These are phyloP conservation scores for Neoniphon sammara DNA, from an alignment of 2,797 vertebrate genomes.

Conservation along the genomic window DNA sequence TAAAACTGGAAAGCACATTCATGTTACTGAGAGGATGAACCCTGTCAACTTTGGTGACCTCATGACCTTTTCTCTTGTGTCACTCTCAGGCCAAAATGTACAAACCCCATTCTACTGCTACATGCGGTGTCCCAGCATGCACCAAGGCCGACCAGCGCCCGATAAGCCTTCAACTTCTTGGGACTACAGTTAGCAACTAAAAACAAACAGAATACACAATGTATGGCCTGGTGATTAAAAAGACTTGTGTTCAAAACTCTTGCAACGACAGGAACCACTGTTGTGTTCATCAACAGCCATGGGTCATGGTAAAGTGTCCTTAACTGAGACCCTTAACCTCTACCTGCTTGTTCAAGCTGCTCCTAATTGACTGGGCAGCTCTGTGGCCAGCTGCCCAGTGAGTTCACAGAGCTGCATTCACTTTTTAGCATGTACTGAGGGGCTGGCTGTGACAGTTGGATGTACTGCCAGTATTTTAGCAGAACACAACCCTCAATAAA, in stretches of 20 bases:
- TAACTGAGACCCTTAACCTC: neutral
- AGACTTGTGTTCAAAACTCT: neutral
- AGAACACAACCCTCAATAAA: constrained; percentile 27
- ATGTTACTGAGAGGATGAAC: no score
- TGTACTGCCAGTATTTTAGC: constrained; percentile 23
- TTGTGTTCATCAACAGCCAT: neutral
- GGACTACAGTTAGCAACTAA: no score
- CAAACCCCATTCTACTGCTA: no score
- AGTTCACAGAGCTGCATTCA: constrained; percentile 11
- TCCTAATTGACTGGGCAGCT: constrained; percentile 3
- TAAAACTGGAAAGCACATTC: no score
- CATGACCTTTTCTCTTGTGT: no score
- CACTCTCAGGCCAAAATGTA: no score
- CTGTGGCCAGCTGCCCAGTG: neutral
- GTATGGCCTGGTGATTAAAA: neutral
- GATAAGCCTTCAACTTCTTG: no score
- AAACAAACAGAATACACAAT: no score
- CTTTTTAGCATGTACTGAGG: constrained; percentile 14
- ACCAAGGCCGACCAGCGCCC: no score
- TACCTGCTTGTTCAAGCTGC: neutral
- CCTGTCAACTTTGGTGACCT: no score
- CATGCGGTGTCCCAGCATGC: no score
- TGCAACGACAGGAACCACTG: neutral
- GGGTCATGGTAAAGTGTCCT: neutral
- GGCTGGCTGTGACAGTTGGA: constrained; percentile 31